Percentiles rank a stretch among this genome's conserved stretches.
Conservation (phyloP, 2,113 vertebrate genomes). For the Cnemophilus loriae region DNA sequence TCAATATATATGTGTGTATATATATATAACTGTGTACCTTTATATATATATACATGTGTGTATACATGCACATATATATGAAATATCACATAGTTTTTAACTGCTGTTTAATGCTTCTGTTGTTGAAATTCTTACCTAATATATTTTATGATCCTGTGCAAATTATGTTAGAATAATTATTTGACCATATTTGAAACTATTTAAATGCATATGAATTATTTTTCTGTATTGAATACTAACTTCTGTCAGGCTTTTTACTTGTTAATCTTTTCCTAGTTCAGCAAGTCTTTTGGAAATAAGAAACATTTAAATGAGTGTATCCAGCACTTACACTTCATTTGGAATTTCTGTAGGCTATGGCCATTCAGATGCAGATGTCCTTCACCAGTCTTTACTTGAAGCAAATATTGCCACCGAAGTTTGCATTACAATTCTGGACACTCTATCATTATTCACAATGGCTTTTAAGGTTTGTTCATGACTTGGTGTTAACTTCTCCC, state of each 20-base stretch:
- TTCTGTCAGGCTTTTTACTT: background rate
- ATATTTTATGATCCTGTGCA: background rate
- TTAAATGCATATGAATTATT: background rate
- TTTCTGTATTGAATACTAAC: conserved; percentile 16
- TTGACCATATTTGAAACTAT: background rate
- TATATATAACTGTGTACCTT: background rate
- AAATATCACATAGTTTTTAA: background rate
- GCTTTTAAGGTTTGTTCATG: conserved; percentile 88
- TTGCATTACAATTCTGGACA: conserved; percentile 94
- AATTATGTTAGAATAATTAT: background rate
- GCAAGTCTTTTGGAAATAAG: conserved; percentile 8
- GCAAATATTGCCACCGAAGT: conserved; percentile 96
- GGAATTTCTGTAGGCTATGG: conserved; percentile 82
- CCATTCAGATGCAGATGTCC: conserved; percentile 92
- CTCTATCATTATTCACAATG: conserved; percentile 91
- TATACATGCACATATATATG: background rate
- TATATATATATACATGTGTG: background rate
- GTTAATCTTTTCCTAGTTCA: background rate
- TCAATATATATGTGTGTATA: background rate
- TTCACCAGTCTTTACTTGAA: conserved; percentile 93
- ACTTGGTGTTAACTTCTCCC: background rate
- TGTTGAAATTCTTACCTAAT: background rate
- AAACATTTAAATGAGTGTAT: background rate
- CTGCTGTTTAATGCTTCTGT: background rate
- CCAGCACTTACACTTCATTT: background rate